Conservation (phyloP, 2,888 invertebrate genomes). For the Ptychoptera contaminata region DNA sequence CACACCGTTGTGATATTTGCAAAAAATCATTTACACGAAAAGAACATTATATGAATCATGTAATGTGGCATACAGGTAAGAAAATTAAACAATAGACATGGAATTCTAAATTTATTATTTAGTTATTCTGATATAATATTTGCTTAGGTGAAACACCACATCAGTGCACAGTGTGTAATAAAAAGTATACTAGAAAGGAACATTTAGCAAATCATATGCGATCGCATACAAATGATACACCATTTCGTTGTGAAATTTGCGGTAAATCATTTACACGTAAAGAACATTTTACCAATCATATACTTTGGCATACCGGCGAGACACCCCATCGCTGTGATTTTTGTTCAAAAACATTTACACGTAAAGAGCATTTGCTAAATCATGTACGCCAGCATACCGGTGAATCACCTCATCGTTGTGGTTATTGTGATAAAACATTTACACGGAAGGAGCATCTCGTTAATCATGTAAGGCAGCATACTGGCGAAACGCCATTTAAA, state of each 20-base stretch:
- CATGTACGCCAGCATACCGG: conserved; percentile 69
- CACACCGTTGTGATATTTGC: conserved; percentile 71
- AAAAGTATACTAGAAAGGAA: conserved; percentile 79
- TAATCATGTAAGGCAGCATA: conserved; percentile 72
- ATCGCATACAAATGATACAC: conserved; percentile 76
- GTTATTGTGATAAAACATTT: conserved; percentile 72
- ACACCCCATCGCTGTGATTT: conserved; percentile 74
- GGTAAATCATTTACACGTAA: conserved; percentile 78
- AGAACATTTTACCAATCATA: conserved; percentile 82
- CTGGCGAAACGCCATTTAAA: conserved; percentile 68
- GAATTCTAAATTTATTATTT: conserved; percentile 7
- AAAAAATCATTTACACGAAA: conserved; percentile 76
- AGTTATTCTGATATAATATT: conserved; percentile 32
- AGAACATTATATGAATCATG: conserved; percentile 75
- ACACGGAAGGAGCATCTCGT: conserved; percentile 79
- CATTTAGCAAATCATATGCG: conserved; percentile 79
- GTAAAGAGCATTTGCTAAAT: conserved; percentile 73
- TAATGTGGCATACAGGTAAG: conserved; percentile 47
- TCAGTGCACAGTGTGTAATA: conserved; percentile 73
- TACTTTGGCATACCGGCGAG: conserved; percentile 76
- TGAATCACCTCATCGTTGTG: conserved; percentile 73
- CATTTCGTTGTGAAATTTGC: conserved; percentile 74
- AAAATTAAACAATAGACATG: conserved; percentile 11
- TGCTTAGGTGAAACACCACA: conserved; percentile 66
- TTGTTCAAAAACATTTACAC: conserved; percentile 75